A percentile compares a stretch with the other conserved stretches of the same genome.
phyloP scores from a whole-genome alignment of 2,888 invertebrate species.

The Chromoteleia sp. region DNA sequence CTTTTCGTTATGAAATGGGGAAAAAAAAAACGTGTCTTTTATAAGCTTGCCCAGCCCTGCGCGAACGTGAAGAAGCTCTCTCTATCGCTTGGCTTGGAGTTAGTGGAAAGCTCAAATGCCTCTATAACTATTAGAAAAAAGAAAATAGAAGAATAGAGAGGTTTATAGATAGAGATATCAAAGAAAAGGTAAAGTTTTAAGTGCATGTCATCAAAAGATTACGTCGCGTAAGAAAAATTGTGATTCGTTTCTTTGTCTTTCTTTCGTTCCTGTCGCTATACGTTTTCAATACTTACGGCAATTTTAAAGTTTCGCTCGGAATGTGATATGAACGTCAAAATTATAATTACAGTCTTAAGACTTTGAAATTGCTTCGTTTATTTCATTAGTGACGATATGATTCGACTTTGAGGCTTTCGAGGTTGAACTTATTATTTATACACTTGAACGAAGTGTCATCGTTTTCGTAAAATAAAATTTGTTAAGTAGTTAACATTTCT shows the following conservation, averaged over 20 bases:
- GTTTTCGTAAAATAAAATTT: no score
- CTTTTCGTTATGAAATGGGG: constrained; percentile 30
- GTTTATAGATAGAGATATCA: constrained; percentile 43
- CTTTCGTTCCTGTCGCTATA: neutral
- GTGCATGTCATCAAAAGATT: constrained; percentile 12
- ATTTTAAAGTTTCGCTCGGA: neutral
- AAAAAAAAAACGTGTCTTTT: constrained; percentile 27
- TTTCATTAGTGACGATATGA: constrained; percentile 14
- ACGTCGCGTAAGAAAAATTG: constrained; percentile 2
- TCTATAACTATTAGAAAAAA: constrained; percentile 71
- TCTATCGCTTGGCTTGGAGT: constrained; percentile 72
- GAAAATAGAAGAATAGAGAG: constrained; percentile 55
- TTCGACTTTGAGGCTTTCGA: neutral
- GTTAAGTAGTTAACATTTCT: no score
- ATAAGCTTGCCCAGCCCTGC: constrained; percentile 81
- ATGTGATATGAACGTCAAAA: neutral
- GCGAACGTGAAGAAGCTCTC: constrained; percentile 72
- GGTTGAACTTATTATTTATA: no score
- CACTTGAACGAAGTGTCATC: no score
- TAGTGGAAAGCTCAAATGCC: constrained; percentile 78
- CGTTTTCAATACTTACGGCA: neutral
- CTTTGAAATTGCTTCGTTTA: no score
- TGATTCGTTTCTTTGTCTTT: neutral
- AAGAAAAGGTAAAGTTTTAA: constrained; percentile 10
- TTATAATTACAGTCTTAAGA: no score